Evolutionary conservation across 2,113 vertebrate species (phyloP).

Genomic region (Paraplagusia blochii): DNA sequence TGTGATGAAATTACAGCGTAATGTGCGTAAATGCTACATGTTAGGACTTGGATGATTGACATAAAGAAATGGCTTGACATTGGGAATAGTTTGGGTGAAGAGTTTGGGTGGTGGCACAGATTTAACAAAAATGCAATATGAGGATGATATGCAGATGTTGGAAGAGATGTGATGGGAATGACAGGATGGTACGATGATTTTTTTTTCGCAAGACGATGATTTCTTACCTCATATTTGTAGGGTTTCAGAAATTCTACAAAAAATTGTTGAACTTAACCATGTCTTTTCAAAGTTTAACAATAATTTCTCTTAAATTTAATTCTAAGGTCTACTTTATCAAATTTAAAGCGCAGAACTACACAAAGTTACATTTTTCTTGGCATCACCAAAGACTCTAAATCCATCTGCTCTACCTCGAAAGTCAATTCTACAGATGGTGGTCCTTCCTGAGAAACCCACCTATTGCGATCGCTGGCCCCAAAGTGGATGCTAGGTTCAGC

Average conservation of each 20-base stretch:
- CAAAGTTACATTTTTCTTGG: constrained; percentile 6
- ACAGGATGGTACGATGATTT: constrained; percentile 49
- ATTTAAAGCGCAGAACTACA: constrained; percentile 5
- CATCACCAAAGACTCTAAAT: constrained; percentile 22
- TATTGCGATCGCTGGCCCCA: constrained; percentile 33
- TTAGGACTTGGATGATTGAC: constrained; percentile 35
- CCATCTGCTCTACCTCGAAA: constrained; percentile 20
- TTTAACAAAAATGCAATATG: constrained; percentile 28
- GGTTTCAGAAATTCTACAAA: constrained; percentile 4
- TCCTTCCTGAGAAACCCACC: constrained; percentile 45
- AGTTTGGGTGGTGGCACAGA: constrained; percentile 20
- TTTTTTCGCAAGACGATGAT: constrained; percentile 38
- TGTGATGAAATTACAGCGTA: constrained; percentile 62
- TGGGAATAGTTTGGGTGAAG: constrained; percentile 35
- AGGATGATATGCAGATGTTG: constrained; percentile 42
- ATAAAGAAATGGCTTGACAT: constrained; percentile 33
- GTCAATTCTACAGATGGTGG: constrained; percentile 12
- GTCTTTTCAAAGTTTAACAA: neutral
- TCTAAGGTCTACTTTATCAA: neutral
- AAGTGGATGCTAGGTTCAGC: constrained; percentile 17
- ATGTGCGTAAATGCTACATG: constrained; percentile 33
- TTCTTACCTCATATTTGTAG: constrained; percentile 47
- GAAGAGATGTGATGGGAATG: constrained; percentile 21
- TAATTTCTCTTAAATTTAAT: constrained; percentile 3
- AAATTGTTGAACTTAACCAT: neutral